Conservation (phyloP, 1,140 invertebrate genomes). For the Drosophila pruinosa region DNA sequence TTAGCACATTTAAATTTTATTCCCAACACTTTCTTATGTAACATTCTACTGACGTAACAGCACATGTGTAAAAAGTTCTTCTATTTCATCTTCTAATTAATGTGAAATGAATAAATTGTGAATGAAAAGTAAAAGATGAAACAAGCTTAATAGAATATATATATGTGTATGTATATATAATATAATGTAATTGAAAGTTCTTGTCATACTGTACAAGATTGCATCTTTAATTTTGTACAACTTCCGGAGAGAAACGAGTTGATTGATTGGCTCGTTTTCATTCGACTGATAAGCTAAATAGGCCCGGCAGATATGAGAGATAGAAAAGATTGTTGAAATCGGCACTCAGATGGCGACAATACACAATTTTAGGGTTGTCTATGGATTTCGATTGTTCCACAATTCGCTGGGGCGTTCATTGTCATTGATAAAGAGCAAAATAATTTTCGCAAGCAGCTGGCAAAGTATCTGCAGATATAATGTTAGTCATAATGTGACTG, state of each 20-base stretch:
- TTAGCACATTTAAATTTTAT: not conserved
- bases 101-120: no score
- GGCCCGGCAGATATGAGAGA: not conserved
- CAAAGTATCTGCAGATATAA: slow-evolving; percentile 56
- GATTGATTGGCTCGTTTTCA: not conserved
- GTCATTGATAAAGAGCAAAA: slow-evolving; percentile 61
- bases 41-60: not conserved
- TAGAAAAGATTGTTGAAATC: slow-evolving; percentile 1
- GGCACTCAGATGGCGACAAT: slow-evolving; percentile 14
- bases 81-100: not conserved
- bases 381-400: slow-evolving; percentile 38
- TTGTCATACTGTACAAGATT: not conserved
- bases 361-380: slow-evolving; percentile 49
- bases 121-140: no score
- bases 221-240: not conserved
- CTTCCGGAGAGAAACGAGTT: not conserved
- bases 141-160: no score
- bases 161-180: no score
- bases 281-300: not conserved
- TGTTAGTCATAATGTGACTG: slow-evolving; percentile 54
- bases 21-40: not conserved
- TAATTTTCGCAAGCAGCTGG: slow-evolving; percentile 62
- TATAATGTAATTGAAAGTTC: no score
- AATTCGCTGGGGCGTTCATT: slow-evolving; percentile 33
- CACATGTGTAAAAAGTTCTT: not conserved